Base-by-base conservation (phyloP, 2,888 invertebrate species). In the Drosophila infuscata region DNA sequence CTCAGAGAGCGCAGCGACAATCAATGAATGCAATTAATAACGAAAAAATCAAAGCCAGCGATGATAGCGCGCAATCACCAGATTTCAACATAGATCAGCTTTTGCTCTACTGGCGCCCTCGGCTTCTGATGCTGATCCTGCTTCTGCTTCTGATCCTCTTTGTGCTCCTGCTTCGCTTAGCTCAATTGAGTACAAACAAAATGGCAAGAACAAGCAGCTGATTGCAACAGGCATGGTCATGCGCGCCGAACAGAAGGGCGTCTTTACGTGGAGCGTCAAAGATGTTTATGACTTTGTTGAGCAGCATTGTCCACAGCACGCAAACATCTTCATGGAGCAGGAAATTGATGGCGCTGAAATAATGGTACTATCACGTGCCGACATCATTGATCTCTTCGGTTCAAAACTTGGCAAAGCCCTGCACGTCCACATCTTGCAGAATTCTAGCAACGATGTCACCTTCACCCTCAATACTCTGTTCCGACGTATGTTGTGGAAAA, bases 331-430 rank as follows among this genome's bases (percentile, higher is more conserved):
- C 82, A 95, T 95, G 90, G 96, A 97, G 79, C 97, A 98, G 94
- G 98, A 98, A 92, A 98, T 99, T 75, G 98, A 99, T 94, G 99
- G 99, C 0, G 95, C 96, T 88, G 97, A 98, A 0, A 93, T 99
- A 63, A 94, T 98, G 71, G 94, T 99, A 86, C 95, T 99, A 92
- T 96, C 96, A 85, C 94, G 98, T 77, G 95, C 95, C 46, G 98
- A 98, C 91, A 97, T 99, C 32, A 94, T 98, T 4, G 95, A 95
- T 70, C 96, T 97, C 41, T 94, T 99, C 72, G 96, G 96, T 48
- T 94, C 99, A 29, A 96, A 97, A 74, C 94, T 99, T 17, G 98
- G 98, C 0, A 98, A 98, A 52, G 98, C 98, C 6, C 94, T 98
- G 53, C 97, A 97, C 87, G 95, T 98, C 48, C 97, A 97, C 89